These are phyloP conservation scores for Scatophagus argus DNA, from an alignment of 2,113 vertebrate species.

Conservation along the genomic window DNA sequence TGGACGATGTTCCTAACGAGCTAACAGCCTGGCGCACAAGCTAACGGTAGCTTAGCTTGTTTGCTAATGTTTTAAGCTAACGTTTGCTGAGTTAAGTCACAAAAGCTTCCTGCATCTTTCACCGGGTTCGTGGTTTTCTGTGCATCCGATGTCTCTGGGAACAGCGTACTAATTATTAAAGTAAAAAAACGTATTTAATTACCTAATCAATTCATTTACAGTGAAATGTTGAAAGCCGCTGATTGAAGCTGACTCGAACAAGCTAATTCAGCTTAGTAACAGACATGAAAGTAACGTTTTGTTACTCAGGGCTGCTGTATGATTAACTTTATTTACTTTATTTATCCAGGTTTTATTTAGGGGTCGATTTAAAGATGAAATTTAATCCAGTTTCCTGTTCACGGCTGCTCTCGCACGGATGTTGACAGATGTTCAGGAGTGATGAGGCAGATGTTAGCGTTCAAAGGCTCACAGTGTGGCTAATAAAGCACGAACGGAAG, in stretches of 20 bases:
- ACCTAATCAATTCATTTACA: neutral
- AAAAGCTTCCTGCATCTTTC: no score
- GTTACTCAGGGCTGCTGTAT: neutral
- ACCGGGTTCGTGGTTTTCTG: neutral
- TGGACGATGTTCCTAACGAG: rapidly evolving
- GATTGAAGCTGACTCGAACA: neutral
- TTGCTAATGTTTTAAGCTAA: slow-evolving; percentile 50
- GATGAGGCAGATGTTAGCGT: no score
- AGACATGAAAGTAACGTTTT: neutral
- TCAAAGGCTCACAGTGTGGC: no score
- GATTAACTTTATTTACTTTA: neutral
- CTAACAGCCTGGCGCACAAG: neutral
- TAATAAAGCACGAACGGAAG: no score
- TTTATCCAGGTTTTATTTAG: neutral
- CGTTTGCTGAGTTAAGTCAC: neutral
- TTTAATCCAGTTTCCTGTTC: neutral
- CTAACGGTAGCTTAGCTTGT: slow-evolving; percentile 24
- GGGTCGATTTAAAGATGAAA: neutral
- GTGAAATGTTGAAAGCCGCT: neutral
- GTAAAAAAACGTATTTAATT: no score
- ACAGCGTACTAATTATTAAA: neutral
- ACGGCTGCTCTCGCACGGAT: neutral
- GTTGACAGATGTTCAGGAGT: neutral
- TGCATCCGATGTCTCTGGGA: neutral
- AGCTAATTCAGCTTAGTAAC: neutral